Base-by-base conservation (phyloP, 1,140 invertebrate species). In the Trypoxylus dichotomus region DNA sequence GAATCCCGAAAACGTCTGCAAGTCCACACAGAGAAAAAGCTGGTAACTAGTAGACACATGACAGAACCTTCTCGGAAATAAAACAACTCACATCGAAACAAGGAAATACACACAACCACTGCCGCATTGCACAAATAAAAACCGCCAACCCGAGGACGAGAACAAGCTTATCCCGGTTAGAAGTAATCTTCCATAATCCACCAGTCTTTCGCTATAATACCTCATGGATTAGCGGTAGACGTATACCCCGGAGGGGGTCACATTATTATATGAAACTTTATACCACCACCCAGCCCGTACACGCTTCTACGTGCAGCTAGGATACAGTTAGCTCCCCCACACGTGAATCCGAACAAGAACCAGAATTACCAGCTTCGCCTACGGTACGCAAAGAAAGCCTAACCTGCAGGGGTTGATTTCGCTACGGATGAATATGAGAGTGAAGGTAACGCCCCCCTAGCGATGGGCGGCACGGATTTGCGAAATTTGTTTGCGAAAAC, bases 401-500 rank as follows among this genome's bases (percentile, higher is more conserved):
- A 19, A 25, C 19, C 24, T 11, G 19, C 60, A n/a, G 27, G 21
- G 60, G 60, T 29, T 68, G 60, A 15, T 10, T 24, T 19, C 24
- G 21, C 21, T 5, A 19, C 1, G 60, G 24, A 27, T 15, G 1
- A 68, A 68, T 27, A 68, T 25, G 27, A 1, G 60, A 68, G 60
- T n/a, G n/a, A n/a, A 37, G 32, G 60, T 68, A 19, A 68, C 21
- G 27, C 60, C 60, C 27, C 8, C 27, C 24, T n/a, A 11, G 60
- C 11, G 60, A 24, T 13, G 15, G 19, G 15, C 47, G 47, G 15
- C 13, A 6, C 15, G 60, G 60, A 68, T 68, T 68, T 68, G 27
- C 27, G 60, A 68, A 68, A 68, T 68, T 68, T 68, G 60, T 68
- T 68, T 68, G 60, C 60, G 11, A 68, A 68, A 68, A 68, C 15